Evolutionary conservation across 2,797 vertebrate genomes (phyloP), one percentile per base, ranked within the genome.

Genomic region (Anabas testudineus): DNA sequence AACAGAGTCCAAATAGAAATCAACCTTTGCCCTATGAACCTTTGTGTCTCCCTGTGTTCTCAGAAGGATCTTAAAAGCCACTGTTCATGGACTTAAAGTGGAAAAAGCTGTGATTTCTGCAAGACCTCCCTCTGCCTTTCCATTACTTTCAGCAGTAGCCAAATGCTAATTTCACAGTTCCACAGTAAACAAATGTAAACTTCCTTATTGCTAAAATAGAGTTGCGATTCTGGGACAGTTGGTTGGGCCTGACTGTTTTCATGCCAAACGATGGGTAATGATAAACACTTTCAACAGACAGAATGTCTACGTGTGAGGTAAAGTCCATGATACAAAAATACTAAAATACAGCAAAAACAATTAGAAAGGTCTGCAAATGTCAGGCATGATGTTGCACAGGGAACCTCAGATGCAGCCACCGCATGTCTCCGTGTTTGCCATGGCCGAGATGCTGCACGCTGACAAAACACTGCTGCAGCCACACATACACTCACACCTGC

Each of bases 401-500:
- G 47, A 37, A 64, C 24, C 61, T 73, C 36, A 8, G 32, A 41
- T 51, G 28, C 43, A 55, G 24, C 18, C 15, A 26, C 19, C 1
- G 1, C 26, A 22, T 45, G 58, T 52, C 60, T 42, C 67, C 57
- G 36, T 68, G 30, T 63, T 46, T 74, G 46, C 65, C 48, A 36
- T 45, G 53, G 56, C 36, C 36, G n/a, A 61, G 56, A 78, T 60
- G 39, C 56, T 57, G 67, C 59, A 62, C 52, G 24, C 42, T 6
- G 30, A 48, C 61, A 59, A 56, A 64, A 34, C 73, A 37, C 67
- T 62, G 56, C 49, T 53, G 54, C 49, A 54, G 19, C 18, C 46
- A 43, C 28, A 60, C 7, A 36, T 15, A 68, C 37, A 55, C 56
- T 15, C 51, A 78, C 87, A 89, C 81, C 77, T 87, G 82, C 71